Evolutionary conservation across 2,888 invertebrate species (phyloP).

Genomic region (Villa cingulata): DNA sequence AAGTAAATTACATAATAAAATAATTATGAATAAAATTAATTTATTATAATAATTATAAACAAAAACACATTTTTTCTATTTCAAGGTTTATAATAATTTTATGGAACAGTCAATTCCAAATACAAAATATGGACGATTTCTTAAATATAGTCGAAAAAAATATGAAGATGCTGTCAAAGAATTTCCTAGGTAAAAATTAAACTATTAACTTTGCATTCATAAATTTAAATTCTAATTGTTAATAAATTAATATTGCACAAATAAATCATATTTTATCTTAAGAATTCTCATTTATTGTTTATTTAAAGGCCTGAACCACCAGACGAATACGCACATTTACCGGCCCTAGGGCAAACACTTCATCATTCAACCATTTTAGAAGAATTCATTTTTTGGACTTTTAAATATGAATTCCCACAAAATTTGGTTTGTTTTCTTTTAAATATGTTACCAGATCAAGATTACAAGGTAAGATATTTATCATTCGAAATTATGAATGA

Average conservation of each 20-base stretch:
- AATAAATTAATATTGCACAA: background rate
- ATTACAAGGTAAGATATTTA: slow-evolving; percentile 59
- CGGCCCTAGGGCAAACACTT: slow-evolving; percentile 63
- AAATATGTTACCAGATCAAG: slow-evolving; percentile 88
- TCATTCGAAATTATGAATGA: background rate
- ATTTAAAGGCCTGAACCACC: slow-evolving; percentile 45
- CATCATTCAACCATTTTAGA: slow-evolving; percentile 77
- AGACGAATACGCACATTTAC: slow-evolving; percentile 64
- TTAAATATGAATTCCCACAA: slow-evolving; percentile 94
- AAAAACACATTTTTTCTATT: slow-evolving; percentile 13
- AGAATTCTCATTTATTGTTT: slow-evolving; percentile 1
- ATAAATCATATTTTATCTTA: no score
- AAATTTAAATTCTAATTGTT: background rate
- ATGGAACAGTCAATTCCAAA: slow-evolving; percentile 52
- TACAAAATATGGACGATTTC: slow-evolving; percentile 58
- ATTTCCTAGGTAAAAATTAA: slow-evolving; percentile 57
- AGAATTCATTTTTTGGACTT: slow-evolving; percentile 96
- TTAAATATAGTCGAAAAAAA: slow-evolving; percentile 56
- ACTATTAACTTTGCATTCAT: no score
- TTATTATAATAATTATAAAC: background rate
- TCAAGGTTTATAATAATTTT: slow-evolving; percentile 57
- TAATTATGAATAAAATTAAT: background rate
- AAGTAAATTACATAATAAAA: slow-evolving; percentile 37
- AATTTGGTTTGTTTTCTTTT: slow-evolving; percentile 88
- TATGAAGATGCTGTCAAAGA: slow-evolving; percentile 72